phyloP scores from a whole-genome alignment of 2,888 invertebrate species.

The Lochmaea crataegi region DNA sequence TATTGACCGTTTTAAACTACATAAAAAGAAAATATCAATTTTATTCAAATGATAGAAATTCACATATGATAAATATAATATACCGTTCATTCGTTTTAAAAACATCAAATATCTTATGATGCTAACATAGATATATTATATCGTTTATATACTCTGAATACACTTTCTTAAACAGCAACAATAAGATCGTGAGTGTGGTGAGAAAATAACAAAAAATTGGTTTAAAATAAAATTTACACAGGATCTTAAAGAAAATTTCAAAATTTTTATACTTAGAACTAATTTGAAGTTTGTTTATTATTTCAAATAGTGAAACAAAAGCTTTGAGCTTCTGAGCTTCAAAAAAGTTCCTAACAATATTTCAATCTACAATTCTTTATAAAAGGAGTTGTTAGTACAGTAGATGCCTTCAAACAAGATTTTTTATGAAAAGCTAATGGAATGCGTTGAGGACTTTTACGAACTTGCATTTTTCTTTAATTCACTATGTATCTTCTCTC shows the following conservation, averaged over 20 bases:
- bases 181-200: constrained; percentile 42
- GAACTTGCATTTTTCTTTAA: too few relatives aligned
- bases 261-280: background rate
- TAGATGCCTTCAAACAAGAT: too few relatives aligned
- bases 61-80: constrained; percentile 6
- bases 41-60: constrained; percentile 16
- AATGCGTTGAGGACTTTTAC: too few relatives aligned
- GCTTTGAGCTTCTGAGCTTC: too few relatives aligned
- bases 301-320: too few relatives aligned
- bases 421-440: too few relatives aligned
- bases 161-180: constrained; percentile 43
- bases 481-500: too few relatives aligned
- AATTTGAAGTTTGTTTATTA: background rate
- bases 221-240: background rate
- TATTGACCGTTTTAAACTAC: constrained; percentile 39
- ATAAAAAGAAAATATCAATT: too few relatives aligned
- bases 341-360: too few relatives aligned
- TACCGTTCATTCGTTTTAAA: constrained; percentile 11
- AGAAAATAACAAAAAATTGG: constrained; percentile 18
- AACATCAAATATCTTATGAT: constrained; percentile 35
- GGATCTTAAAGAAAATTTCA: background rate
- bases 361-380: too few relatives aligned
- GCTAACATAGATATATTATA: constrained; percentile 42
- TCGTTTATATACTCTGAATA: constrained; percentile 35
- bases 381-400: too few relatives aligned